Conservation (phyloP, 2,113 vertebrate species). For the Oceanites oceanicus region DNA sequence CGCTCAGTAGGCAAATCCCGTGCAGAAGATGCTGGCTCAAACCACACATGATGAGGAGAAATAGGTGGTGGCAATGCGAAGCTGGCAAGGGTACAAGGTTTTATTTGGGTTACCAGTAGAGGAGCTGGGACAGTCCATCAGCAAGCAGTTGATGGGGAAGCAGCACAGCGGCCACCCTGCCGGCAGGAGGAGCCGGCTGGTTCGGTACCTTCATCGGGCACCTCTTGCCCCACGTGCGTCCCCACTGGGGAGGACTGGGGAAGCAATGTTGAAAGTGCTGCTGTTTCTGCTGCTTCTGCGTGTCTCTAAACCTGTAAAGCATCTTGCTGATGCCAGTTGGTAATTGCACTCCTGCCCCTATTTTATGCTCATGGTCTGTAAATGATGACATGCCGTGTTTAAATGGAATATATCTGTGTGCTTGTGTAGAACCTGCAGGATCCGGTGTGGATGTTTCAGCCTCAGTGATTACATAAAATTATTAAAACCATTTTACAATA, state of each 20-base stretch:
- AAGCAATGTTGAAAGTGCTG: not conserved
- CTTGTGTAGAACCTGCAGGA: not conserved
- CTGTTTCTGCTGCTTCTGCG: not conserved
- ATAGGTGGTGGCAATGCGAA: not conserved
- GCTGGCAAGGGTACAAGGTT: not conserved
- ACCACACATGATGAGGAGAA: not conserved
- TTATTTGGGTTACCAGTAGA: not conserved
- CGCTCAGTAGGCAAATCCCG: not conserved
- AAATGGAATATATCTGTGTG: not conserved
- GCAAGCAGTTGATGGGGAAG: not conserved
- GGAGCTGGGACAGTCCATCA: not conserved
- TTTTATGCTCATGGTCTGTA: not conserved
- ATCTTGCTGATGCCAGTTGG: not conserved
- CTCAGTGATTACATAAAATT: not conserved
- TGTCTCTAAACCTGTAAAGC: not conserved
- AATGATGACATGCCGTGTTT: not conserved
- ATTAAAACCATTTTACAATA: not conserved
- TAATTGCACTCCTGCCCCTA: not conserved
- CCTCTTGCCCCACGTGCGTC: rapidly evolving
- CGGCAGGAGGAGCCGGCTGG: rapidly evolving
- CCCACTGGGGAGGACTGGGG: not conserved
- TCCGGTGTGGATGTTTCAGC: not conserved
- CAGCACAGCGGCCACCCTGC: not conserved
- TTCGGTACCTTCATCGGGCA: not conserved
- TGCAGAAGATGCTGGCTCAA: not conserved